Base-by-base conservation (phyloP, 2,797 vertebrate genomes). In the Oreonectes daqikongensis region DNA sequence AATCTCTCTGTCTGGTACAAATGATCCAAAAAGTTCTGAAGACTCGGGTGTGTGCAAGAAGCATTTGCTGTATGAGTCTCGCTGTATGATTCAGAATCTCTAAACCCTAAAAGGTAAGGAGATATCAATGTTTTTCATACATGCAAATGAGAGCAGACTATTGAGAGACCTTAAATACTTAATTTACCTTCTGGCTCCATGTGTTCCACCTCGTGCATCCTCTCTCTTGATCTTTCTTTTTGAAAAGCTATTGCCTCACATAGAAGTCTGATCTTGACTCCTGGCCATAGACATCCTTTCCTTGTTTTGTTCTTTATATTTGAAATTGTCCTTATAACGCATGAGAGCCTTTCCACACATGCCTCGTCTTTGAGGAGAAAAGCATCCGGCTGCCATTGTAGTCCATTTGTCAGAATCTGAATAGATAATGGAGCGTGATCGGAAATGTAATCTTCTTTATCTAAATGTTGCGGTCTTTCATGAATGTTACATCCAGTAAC, bases 371-470 rank as follows among this genome's bases (percentile, higher is more conserved):
- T 18, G 6, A 84, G 75, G 15, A 82, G 44, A 20, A 5, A 24
- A 17, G 52, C 67, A 60, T 61, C 26, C 26, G 81, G 74, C 35
- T 77, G 66, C 65, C 65, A 68, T 60, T 60, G 71, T 5, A n/a
- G 63, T 28, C 65, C 68, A 26, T 15, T 11, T 20, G 32, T 80
- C 26, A 70, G 80, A 42, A 84, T 82, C 20, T 84, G 59, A 67
- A 84, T 55, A 1, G 83, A 80, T 44, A 82, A 10, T 20, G 80
- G 83, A 14, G 83, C 55, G 20, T 82, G 83, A 35, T 84, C 83
- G 17, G 83, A 82, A 40, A 84, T 52, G 15, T 52, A 84, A 30
- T 44, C 53, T 5, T 78, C 32, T 30, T 52, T 78, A 20, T 78
- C 77, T 2, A 10, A 26, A 35, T 77, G 52, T 28, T 68, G 28